phyloP scores from a whole-genome alignment of 2,797 vertebrate species.

The Vultur gryphus region DNA sequence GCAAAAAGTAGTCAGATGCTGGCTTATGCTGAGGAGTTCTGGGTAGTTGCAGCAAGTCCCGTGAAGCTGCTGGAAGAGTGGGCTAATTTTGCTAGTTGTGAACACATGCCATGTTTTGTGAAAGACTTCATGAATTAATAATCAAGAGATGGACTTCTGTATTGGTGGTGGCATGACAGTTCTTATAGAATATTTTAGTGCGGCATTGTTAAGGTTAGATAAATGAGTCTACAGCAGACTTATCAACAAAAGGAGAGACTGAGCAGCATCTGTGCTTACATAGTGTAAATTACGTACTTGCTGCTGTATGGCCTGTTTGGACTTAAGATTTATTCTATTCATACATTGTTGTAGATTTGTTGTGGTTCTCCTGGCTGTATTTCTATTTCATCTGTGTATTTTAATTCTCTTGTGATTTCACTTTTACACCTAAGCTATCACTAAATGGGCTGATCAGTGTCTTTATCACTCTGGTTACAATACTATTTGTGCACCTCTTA shows the following conservation, averaged over 20 bases:
- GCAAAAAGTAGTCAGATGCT: not conserved
- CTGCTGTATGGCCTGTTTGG: not conserved
- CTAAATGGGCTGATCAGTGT: not conserved
- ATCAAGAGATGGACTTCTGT: not conserved
- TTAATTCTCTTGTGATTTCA: not conserved
- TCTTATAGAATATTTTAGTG: not conserved
- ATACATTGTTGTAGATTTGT: not conserved
- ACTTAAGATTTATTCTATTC: not conserved
- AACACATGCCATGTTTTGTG: not conserved
- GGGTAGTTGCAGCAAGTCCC: not conserved
- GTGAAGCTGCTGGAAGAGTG: accelerated
- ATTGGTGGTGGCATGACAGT: not conserved
- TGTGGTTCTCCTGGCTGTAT: not conserved
- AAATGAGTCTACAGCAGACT: not conserved
- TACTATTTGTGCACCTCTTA: not conserved
- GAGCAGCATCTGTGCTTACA: not conserved
- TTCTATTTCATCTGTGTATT: not conserved
- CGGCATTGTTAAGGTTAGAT: not conserved
- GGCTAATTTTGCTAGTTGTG: not conserved
- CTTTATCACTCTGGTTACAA: not conserved
- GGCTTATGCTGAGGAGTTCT: not conserved
- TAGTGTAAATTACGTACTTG: not conserved
- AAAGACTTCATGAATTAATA: not conserved
- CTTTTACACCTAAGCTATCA: not conserved
- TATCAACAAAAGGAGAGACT: not conserved